Evolutionary conservation across 2,113 vertebrate species (phyloP), one percentile per base, ranked within the genome.

Genomic region (Pitta sordida): DNA sequence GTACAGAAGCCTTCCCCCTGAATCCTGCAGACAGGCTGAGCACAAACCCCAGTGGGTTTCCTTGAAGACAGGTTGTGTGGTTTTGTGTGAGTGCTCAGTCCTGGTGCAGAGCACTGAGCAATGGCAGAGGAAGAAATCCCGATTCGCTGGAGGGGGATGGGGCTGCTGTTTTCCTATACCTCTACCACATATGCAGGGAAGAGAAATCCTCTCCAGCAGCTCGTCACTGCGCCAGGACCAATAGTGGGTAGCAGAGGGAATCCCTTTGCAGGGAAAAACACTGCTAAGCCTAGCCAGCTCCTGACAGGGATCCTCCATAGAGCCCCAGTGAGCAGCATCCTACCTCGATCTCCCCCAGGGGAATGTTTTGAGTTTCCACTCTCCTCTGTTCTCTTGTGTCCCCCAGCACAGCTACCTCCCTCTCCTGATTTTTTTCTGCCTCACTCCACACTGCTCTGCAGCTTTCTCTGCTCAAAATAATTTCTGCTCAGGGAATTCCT

Each of bases 401-500:
- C 30, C 46, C 13, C 46, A 79, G 69, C 48, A 78, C 15, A 60
- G 46, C 23, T 36, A 71, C 78, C n/a, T 89, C 94, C 63, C 55
- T 65, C 56, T 21, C 60, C 51, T 71, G 82, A 56, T n/a, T 94
- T 75, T 65, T 18, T 91, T 83, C 82, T 94, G 78, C 93, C 84
- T 94, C 9, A 3, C 62, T 91, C 88, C 79, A 83, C 36, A 3
- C 59, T 3, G 84, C 83, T 95, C 93, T 90, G 94, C 93, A 90
- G 93, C 60, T 90, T 90, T 71, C 60, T 84, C 77, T 93, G 91
- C 90, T 93, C 90, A 93, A 88, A 93, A 93, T 95, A 81, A 86
- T 94, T 91, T 65, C 93, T 93, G 90, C 69, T 95, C n/a, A 63
- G 90, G 93, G 94, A 95, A 95, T 96, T 95, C 90, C 82, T 67